Percentiles rank a stretch among this genome's conserved stretches.
Evolutionary conservation across 1,140 invertebrate genomes (phyloP).

Genomic region (Euschistus heros): DNA sequence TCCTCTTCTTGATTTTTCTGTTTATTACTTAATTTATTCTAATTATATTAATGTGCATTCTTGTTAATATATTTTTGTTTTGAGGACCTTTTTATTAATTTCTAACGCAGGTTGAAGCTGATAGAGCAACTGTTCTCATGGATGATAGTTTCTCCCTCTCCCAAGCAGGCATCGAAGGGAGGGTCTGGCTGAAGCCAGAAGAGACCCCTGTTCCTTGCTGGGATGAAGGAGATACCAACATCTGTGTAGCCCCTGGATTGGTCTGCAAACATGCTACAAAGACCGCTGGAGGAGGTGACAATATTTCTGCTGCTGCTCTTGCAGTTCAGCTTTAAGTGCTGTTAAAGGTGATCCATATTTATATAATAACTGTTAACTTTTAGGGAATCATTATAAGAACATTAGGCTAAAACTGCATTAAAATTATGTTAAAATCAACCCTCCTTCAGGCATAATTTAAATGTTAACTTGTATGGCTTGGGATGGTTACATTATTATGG

Average conservation of each 20-base stretch:
- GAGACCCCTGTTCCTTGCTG: conserved; percentile 66
- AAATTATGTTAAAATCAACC: too few relatives aligned
- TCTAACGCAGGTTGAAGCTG: conserved; percentile 47
- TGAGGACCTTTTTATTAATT: background rate
- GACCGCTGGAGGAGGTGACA: conserved; percentile 79
- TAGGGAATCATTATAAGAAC: too few relatives aligned
- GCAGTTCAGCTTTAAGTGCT: conserved; percentile 46
- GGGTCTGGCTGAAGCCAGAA: conserved; percentile 48
- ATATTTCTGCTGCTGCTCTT: conserved; percentile 75
- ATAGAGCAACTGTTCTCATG: conserved; percentile 60
- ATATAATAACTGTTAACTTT: too few relatives aligned
- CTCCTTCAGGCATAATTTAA: too few relatives aligned
- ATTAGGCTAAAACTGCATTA: too few relatives aligned
- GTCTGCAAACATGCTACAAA: conserved; percentile 73
- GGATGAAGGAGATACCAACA: conserved; percentile 56
- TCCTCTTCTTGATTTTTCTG: too few relatives aligned
- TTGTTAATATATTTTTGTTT: too few relatives aligned
- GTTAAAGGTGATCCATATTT: too few relatives aligned
- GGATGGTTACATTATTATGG: too few relatives aligned
- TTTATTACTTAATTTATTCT: too few relatives aligned
- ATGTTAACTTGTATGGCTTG: too few relatives aligned
- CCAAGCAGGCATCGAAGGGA: conserved; percentile 37
- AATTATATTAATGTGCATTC: too few relatives aligned
- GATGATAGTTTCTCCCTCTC: conserved; percentile 78
- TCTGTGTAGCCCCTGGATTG: conserved; percentile 74